These are phyloP conservation scores for Halcyon senegalensis DNA, from an alignment of 2,113 vertebrate genomes.

Conservation along the genomic window DNA sequence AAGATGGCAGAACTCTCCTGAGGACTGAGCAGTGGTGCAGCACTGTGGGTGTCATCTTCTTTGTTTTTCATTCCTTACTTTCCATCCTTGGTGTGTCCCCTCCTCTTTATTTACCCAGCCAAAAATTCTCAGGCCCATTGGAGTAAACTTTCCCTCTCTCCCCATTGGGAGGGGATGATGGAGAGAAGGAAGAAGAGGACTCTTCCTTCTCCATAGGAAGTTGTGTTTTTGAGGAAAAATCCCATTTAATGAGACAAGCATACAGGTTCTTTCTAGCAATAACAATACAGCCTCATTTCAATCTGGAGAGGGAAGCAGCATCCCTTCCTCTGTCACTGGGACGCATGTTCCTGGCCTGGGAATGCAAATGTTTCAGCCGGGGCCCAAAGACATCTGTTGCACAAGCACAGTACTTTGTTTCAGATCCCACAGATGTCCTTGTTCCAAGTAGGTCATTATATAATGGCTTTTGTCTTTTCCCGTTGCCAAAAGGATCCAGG, in stretches of 20 bases:
- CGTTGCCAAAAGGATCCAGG: neutral
- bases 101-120: neutral
- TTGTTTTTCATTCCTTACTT: neutral
- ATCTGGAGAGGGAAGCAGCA: neutral
- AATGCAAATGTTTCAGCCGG: neutral
- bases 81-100: neutral
- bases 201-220: neutral
- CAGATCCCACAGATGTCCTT: neutral
- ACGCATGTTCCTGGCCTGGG: neutral
- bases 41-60: neutral
- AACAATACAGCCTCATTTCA: neutral
- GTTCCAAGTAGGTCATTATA: constrained; percentile 37
- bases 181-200: neutral
- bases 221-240: neutral
- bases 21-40: neutral
- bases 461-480: constrained; percentile 19
- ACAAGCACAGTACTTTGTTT: neutral
- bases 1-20: neutral
- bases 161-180: neutral
- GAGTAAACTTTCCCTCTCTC: neutral
- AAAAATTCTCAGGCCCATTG: neutral
- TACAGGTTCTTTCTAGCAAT: neutral
- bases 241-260: neutral
- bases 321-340: neutral
- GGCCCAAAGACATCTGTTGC: neutral